phyloP scores from a whole-genome alignment of 2,113 vertebrate species.

The Vicugna pacos region DNA sequence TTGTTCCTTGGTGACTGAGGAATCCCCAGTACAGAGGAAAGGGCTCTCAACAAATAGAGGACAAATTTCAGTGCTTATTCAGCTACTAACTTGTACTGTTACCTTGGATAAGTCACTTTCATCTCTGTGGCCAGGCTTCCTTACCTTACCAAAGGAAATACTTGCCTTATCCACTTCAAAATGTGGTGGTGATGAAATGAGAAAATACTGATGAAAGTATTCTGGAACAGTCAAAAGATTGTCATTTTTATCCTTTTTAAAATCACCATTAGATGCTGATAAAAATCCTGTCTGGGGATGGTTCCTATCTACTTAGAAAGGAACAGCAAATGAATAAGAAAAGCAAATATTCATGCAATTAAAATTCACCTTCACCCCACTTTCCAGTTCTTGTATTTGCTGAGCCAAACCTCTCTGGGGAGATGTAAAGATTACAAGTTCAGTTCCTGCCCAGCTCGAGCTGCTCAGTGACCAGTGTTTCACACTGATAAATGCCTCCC shows the following conservation, averaged over 20 bases:
- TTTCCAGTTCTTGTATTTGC: not conserved
- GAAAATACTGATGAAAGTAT: not conserved
- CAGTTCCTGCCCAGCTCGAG: not conserved
- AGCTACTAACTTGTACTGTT: not conserved
- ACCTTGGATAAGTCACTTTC: not conserved
- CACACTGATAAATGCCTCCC: conserved; percentile 58
- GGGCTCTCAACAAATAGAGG: not conserved
- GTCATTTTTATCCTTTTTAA: conserved; percentile 2
- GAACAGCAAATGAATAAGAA: not conserved
- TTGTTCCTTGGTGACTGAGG: not conserved
- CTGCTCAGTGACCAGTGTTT: conserved; percentile 25
- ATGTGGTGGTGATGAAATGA: not conserved
- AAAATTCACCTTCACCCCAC: conserved; percentile 57
- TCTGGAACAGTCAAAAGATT: not conserved
- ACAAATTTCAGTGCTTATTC: not conserved
- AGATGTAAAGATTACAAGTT: conserved; percentile 50
- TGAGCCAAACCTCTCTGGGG: not conserved
- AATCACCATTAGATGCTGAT: not conserved
- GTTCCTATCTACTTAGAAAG: conserved; percentile 41
- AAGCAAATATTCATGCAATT: conserved; percentile 28
- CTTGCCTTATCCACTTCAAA: conserved; percentile 16
- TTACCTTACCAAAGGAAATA: conserved; percentile 28
- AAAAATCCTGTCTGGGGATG: not conserved
- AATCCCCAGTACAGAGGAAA: not conserved
- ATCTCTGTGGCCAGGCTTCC: not conserved